Conservation (phyloP, 2,888 invertebrate species). For the Omphaloscelis lunosa region DNA sequence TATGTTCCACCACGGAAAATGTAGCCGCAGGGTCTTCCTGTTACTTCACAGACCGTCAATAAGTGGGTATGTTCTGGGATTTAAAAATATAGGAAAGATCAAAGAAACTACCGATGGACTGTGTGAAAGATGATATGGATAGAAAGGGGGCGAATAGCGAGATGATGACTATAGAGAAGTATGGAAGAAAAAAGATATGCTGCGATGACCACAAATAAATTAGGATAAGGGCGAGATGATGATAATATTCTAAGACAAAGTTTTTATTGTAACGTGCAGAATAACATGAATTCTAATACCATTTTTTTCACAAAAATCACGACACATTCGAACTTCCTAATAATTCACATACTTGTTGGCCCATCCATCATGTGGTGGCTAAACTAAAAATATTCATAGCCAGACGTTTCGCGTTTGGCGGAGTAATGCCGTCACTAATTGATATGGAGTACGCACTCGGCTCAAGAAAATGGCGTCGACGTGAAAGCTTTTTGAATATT, state of each 20-base stretch:
- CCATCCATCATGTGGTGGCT: slow-evolving; percentile 58
- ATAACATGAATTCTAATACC: background rate
- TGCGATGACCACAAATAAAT: background rate
- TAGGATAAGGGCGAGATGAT: too few species aligned
- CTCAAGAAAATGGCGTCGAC: slow-evolving; percentile 72
- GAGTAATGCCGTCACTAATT: slow-evolving; percentile 76
- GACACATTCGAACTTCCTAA: slow-evolving; percentile 14
- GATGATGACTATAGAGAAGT: background rate
- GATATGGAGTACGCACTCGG: slow-evolving; percentile 76
- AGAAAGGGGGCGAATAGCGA: background rate
- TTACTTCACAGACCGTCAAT: background rate
- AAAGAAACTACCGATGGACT: background rate
- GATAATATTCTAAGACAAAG: background rate
- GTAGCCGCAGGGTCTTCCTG: background rate
- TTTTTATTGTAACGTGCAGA: background rate
- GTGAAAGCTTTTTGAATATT: slow-evolving; percentile 78
- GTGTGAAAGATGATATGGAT: background rate
- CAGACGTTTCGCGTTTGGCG: slow-evolving; percentile 64
- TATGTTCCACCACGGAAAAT: background rate
- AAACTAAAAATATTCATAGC: slow-evolving; percentile 71
- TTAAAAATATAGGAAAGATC: background rate
- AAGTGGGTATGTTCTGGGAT: too few species aligned
- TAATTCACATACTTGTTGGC: slow-evolving; percentile 39
- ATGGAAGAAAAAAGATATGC: background rate
- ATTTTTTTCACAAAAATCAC: slow-evolving; percentile 10